Evolutionary conservation across 2,888 invertebrate genomes (phyloP), one percentile per base, ranked within the genome.

Genomic region (Drosophila subquinaria): DNA sequence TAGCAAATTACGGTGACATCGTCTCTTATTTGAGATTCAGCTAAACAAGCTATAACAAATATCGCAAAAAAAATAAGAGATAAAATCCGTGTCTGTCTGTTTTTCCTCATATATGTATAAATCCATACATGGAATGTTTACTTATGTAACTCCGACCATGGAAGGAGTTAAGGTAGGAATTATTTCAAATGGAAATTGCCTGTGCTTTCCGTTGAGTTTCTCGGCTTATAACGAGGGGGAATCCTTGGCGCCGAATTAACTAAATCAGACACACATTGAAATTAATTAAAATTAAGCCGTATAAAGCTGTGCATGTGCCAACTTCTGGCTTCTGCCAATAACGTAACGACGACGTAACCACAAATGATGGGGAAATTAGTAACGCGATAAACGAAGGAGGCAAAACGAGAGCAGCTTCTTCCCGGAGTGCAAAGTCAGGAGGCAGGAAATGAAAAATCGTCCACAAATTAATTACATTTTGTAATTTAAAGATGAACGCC

Each of bases 251-350:
- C 10, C 53, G 45, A 23, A 63, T 48, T 61, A 43, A 15, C 53
- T 36, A 67, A 65, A 66, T 73, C 51, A 60, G 56, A 40, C 66
- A n/a, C 50, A 61, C 52, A 51, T 79, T 71, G 66, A 77, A 86
- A 84, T 81, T 84, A 84, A 84, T 84, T 83, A 83, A 86, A 79
- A 83, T 77, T 73, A 78, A 85, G 71, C 77, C 63, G 65, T 67
- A 59, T 43, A 35, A 72, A 47, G 51, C 72, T 53, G 61, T 57
- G 75, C 80, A 76, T 76, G 70, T 69, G 74, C 64, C 69, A 60
- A 60, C 53, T 72, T 65, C 55, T 67, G 64, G 56, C 61, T 53
- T 59, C 55, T 73, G 63, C 65, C 69, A 73, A 74, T 81, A 67
- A 60, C 69, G 65, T 81, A 67, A 60, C 69, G 65, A 65, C 50